Evolutionary conservation across 2,797 vertebrate genomes (phyloP).

Genomic region (Austrolebias charrua): DNA sequence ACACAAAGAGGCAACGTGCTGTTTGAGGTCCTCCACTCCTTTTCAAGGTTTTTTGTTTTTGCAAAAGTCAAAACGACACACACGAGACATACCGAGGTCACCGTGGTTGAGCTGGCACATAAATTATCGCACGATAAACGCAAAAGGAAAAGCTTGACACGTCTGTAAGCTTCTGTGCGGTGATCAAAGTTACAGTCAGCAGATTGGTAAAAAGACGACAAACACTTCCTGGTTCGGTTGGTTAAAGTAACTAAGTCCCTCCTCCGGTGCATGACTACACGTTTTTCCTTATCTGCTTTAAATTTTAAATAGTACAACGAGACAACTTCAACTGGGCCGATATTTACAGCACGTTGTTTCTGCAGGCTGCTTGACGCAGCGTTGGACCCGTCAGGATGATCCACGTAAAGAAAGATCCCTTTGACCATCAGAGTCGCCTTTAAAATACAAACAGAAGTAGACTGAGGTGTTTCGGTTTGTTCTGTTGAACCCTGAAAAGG

Average conservation of each 20-base stretch:
- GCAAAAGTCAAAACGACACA: slow-evolving; percentile 1
- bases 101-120: slow-evolving; percentile 34
- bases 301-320: slow-evolving; percentile 36
- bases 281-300: neutral
- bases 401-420: neutral
- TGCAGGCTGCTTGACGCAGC: slow-evolving; percentile 4
- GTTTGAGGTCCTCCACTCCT: slow-evolving; percentile 17
- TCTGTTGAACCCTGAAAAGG: slow-evolving; percentile 17
- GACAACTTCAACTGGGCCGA: slow-evolving; percentile 2
- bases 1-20: slow-evolving; percentile 34
- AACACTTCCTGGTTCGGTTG: neutral
- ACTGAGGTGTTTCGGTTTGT: slow-evolving; percentile 29
- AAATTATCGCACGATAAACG: neutral
- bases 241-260: neutral
- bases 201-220: neutral
- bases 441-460: neutral
- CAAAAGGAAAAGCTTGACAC: neutral
- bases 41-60: slow-evolving; percentile 17
- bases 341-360: slow-evolving; percentile 44
- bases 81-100: slow-evolving; percentile 37
- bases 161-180: neutral
- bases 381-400: neutral
- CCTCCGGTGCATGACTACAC: neutral
- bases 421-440: slow-evolving; percentile 2
- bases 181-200: neutral